Evolutionary conservation across 2,888 invertebrate genomes (phyloP), one percentile per base, ranked within the genome.

Genomic region (Odontocerum albicorne): DNA sequence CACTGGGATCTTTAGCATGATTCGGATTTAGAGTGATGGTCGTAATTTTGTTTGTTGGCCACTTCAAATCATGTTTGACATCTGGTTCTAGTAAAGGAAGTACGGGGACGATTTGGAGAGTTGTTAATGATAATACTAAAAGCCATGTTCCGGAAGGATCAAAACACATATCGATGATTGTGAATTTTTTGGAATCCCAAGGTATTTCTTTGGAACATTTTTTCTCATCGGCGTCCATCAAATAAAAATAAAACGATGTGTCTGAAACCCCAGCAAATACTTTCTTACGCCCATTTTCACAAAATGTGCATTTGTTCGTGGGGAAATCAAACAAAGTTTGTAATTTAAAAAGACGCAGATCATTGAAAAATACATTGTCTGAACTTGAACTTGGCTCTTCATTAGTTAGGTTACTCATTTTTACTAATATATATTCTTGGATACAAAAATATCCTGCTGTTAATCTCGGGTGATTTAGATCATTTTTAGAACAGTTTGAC

Each of bases 81-180:
- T 75, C 73, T 15, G 77, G 74, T 33, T 70, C 71, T 61, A 78
- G 76, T 22, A 74, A 63, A 1, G 78, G 76, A 22, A 78, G 66
- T 65, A 75, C 77, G 16, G 78, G 78, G n/a, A 77, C 74, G n/a
- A 77, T 66, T 20, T 77, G 65, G 4, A 78, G 67, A 62, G 75
- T 76, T 60, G 73, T 73, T 67, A 78, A 79, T 71, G 83, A 81
- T 55, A 82, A 73, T 61, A 85, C 77, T 17, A 90, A 72, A 19
- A 89, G 73, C 89, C 90, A 90, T 35, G 86, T 84, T 49, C 91
- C 92, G 55, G 86, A 83, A 1, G 90, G 88, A 73, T 92, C 91
- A 71, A 93, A 92, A 69, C 91, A 90, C 69, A 92, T 76, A 66
- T 85, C 85, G 67, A 85, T 80, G 54, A 87, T 80, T 31, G 73